Evolutionary conservation across 2,797 vertebrate genomes (phyloP).

Genomic region (Zenarchopterus dispar): DNA sequence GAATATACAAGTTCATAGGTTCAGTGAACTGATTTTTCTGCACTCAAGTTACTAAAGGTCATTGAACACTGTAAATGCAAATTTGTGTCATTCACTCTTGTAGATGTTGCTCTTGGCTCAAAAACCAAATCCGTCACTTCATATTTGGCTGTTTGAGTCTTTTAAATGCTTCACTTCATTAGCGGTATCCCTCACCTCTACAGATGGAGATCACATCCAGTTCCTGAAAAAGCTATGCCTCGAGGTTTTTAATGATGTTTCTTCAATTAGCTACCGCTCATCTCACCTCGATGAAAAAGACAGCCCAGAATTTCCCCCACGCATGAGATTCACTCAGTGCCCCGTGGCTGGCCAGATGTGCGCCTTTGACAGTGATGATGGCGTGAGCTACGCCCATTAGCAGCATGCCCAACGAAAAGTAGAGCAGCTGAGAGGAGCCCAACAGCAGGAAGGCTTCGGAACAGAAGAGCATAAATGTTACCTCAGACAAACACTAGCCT

Average conservation of each 20-base stretch:
- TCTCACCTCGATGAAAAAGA: conserved; percentile 90
- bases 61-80: no score
- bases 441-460: conserved; percentile 89
- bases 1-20: neutral
- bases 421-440: conserved; percentile 72
- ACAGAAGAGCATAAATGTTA: neutral
- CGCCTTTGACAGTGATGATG: conserved; percentile 88
- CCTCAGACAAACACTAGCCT: no score
- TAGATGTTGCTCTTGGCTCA: no score
- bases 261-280: no score
- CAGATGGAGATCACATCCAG: no score
- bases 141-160: no score
- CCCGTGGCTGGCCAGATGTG: conserved; percentile 91
- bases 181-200: no score
- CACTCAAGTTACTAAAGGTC: neutral
- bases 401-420: conserved; percentile 81
- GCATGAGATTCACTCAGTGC: conserved; percentile 86
- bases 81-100: no score
- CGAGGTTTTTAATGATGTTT: no score
- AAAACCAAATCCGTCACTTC: no score
- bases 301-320: conserved; percentile 87
- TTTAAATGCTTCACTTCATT: no score
- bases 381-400: conserved; percentile 87
- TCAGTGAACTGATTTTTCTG: neutral
- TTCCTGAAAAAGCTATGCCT: neutral